These are phyloP conservation scores for Microplitis manilae DNA, from an alignment of 2,888 invertebrate species.

Conservation along the genomic window DNA sequence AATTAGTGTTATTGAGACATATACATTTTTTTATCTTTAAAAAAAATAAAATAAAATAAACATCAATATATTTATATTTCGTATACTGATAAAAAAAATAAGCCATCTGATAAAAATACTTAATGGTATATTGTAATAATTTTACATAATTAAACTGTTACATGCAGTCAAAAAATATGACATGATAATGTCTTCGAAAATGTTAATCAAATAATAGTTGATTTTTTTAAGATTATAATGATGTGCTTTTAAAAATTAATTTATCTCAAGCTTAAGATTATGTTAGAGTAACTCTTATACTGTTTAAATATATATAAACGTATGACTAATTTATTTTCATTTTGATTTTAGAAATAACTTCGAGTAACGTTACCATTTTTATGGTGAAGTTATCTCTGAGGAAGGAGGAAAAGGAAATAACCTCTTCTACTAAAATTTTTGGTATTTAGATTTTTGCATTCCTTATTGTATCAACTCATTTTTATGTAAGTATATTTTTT, in stretches of 20 bases:
- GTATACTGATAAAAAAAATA: not conserved
- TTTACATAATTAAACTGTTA: not conserved
- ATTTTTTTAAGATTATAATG: too few species aligned
- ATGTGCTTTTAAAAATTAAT: too few species aligned
- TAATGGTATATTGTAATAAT: not conserved
- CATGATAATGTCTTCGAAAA: not conserved
- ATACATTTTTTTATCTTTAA: not conserved
- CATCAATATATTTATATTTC: not conserved
- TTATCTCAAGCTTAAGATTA: too few species aligned
- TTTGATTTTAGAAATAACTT: not conserved
- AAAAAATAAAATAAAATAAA: not conserved
- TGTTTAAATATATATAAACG: not conserved
- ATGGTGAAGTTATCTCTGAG: not conserved
- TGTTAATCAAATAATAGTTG: not conserved
- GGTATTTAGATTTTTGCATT: not conserved
- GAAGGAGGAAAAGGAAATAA: not conserved
- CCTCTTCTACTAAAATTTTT: not conserved
- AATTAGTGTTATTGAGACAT: too few species aligned
- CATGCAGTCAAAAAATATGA: not conserved
- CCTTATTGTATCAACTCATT: not conserved
- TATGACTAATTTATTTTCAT: not conserved
- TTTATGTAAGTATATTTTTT: conserved; percentile 1
- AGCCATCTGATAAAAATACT: not conserved
- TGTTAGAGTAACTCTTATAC: too few species aligned
- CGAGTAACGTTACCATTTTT: not conserved